phyloP scores from a whole-genome alignment of 1,140 invertebrate species.

The Pachyrhynchus sulphureomaculatus region DNA sequence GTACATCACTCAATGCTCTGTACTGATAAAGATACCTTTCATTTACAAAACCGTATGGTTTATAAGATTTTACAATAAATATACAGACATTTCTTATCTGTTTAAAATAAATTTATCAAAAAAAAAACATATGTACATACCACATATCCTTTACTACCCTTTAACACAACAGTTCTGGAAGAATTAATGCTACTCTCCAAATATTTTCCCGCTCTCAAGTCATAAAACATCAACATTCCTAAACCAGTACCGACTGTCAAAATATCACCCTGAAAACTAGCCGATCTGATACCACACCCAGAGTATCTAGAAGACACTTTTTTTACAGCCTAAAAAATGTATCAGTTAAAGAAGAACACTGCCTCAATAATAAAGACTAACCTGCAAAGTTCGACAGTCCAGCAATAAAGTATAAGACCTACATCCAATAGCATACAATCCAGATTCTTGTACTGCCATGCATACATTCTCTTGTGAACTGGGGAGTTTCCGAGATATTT shows the following conservation, averaged over 20 bases:
- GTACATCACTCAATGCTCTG: too few relatives aligned
- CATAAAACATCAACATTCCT: constrained; percentile 92
- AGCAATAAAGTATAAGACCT: constrained; percentile 88
- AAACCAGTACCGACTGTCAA: constrained; percentile 91
- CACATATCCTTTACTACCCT: constrained; percentile 87
- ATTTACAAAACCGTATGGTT: too few relatives aligned
- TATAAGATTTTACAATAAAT: too few relatives aligned
- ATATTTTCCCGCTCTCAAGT: constrained; percentile 87
- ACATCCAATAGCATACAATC: constrained; percentile 89
- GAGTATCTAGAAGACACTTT: constrained; percentile 50
- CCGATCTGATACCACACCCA: constrained; percentile 84
- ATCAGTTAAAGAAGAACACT: too few relatives aligned
- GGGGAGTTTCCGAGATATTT: constrained; percentile 81
- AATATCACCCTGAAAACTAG: constrained; percentile 86
- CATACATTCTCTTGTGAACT: constrained; percentile 93
- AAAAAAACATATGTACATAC: constrained; percentile 59
- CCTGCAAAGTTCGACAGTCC: constrained; percentile 83
- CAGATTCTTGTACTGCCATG: constrained; percentile 79
- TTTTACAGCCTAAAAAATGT: constrained; percentile 15
- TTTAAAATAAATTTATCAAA: too few relatives aligned
- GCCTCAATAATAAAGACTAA: too few relatives aligned
- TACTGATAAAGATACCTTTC: too few relatives aligned
- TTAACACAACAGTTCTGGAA: constrained; percentile 82
- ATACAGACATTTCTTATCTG: too few relatives aligned
- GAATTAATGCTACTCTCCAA: constrained; percentile 87